Evolutionary conservation across 2,888 invertebrate genomes (phyloP).

Genomic region (Nematopogon swammerdamellus): DNA sequence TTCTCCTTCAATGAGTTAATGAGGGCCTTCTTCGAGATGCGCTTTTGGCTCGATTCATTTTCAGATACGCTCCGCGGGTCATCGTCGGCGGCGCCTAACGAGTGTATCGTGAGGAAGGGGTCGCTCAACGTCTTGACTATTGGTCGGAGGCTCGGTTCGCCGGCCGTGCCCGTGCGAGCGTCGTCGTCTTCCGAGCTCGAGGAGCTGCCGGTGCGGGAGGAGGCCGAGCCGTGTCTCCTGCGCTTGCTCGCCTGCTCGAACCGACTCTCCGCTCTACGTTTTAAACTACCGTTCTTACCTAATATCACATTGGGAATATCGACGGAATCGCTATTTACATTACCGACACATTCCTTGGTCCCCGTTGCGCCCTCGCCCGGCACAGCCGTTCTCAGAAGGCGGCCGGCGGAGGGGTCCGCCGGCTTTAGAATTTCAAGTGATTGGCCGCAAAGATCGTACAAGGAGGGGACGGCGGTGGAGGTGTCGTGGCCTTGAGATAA

Average conservation of each 20-base stretch:
- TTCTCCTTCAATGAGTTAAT: constrained; percentile 23
- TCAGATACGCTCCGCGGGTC: constrained; percentile 12
- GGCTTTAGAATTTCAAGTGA: too few species aligned
- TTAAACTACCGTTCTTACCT: constrained; percentile 10
- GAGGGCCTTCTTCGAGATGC: constrained; percentile 20
- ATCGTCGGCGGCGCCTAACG: constrained; percentile 9
- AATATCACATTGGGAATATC: constrained; percentile 9
- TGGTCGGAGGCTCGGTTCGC: too few species aligned
- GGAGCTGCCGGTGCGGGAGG: neutral
- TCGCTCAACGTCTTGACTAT: constrained; percentile 41
- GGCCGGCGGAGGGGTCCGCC: constrained; percentile 7
- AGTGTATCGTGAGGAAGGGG: constrained; percentile 30
- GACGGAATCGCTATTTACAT: neutral
- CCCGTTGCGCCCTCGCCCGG: neutral
- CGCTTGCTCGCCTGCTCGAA: constrained; percentile 5
- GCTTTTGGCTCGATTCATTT: constrained; percentile 5
- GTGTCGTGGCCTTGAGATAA: too few species aligned
- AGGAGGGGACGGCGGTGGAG: too few species aligned
- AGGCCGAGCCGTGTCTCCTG: constrained; percentile 4
- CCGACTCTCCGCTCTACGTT: too few species aligned
- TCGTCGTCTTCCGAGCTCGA: neutral
- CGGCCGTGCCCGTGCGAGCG: too few species aligned
- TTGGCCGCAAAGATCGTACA: too few species aligned
- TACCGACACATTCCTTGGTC: neutral
- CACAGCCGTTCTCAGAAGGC: neutral